These are phyloP conservation scores for Poeciliopsis infans DNA, from an alignment of 2,797 vertebrate genomes.

Conservation along the genomic window DNA sequence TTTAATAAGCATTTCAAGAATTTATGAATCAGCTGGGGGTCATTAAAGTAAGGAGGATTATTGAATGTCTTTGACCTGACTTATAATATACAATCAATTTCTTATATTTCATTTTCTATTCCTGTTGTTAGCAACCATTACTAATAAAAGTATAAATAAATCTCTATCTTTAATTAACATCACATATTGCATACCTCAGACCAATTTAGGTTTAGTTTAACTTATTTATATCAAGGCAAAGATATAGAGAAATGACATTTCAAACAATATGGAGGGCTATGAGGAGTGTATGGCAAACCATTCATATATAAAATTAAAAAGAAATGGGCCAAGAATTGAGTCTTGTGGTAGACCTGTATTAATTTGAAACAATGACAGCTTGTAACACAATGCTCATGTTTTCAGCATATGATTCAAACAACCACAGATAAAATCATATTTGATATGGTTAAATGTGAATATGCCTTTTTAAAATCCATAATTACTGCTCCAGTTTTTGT, in stretches of 20 bases:
- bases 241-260: not conserved
- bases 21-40: not conserved
- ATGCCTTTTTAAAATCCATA: not conserved
- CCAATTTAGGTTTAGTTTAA: not conserved
- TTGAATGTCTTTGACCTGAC: not conserved
- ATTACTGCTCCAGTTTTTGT: not conserved
- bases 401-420: not conserved
- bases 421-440: not conserved
- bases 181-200: not conserved
- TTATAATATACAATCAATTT: not conserved
- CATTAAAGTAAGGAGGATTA: not conserved
- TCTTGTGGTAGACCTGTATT: not conserved
- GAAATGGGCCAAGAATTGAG: not conserved
- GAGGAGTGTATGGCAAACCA: not conserved
- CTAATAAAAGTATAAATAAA: not conserved
- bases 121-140: not conserved
- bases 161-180: not conserved
- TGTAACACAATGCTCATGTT: not conserved
- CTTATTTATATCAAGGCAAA: not conserved
- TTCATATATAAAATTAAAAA: not conserved
- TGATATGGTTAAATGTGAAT: not conserved
- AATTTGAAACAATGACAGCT: not conserved
- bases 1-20: not conserved
- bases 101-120: not conserved
- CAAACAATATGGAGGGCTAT: not conserved